Conservation (phyloP, 2,888 invertebrate species). For the Noctua fimbriata region DNA sequence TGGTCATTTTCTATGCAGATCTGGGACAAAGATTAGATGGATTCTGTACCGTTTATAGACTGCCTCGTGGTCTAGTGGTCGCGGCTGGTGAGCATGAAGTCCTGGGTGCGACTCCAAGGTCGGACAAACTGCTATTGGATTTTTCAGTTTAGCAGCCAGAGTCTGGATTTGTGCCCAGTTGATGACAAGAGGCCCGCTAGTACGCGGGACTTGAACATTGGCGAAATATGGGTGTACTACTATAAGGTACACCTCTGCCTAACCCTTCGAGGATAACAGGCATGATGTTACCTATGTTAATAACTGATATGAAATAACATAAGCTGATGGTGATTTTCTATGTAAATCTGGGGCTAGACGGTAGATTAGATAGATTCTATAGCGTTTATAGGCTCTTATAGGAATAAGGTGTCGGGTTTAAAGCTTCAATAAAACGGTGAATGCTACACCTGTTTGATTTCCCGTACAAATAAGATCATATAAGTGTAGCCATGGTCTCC, state of each 20-base stretch:
- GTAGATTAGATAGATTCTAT: background rate
- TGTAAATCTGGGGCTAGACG: background rate
- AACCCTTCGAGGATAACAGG: background rate
- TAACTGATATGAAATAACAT: background rate
- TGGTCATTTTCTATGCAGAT: conserved; percentile 14
- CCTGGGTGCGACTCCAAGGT: background rate
- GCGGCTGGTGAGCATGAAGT: background rate
- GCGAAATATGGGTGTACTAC: too few relatives aligned
- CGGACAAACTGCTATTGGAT: too few relatives aligned
- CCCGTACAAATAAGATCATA: conserved; percentile 20
- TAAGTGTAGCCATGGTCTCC: background rate
- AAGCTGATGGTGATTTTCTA: background rate
- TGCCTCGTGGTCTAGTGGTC: background rate
- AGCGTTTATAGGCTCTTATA: background rate
- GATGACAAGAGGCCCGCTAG: background rate
- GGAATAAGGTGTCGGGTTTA: background rate
- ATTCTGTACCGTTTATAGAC: background rate
- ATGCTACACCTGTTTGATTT: conserved; percentile 15
- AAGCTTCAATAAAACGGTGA: conserved; percentile 18
- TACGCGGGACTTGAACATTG: background rate
- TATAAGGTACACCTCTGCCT: background rate
- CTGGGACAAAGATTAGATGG: conserved; percentile 1
- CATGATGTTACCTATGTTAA: background rate
- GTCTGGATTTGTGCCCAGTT: background rate
- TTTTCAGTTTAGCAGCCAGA: background rate